These are phyloP conservation scores for Hozukius guyotensis DNA, from an alignment of 2,797 vertebrate species.

Conservation along the genomic window DNA sequence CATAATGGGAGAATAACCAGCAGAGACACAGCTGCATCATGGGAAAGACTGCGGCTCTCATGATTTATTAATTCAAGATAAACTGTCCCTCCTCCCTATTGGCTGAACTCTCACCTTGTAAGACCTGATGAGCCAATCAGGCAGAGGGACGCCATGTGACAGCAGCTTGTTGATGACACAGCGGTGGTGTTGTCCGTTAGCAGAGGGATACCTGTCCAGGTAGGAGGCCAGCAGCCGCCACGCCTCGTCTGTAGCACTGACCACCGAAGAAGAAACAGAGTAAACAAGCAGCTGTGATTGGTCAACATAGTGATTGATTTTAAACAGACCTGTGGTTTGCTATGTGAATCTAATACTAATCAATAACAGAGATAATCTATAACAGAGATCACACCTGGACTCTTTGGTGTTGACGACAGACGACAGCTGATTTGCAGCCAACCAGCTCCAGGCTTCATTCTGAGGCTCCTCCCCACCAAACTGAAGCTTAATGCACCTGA, in stretches of 20 bases:
- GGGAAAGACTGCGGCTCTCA: not conserved
- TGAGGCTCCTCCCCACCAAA: conserved; percentile 88
- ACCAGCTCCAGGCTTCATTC: conserved; percentile 94
- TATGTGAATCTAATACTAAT: no score
- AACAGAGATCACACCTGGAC: conserved; percentile 82
- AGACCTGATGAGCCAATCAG: conserved; percentile 92
- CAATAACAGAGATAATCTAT: no score
- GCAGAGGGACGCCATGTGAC: conserved; percentile 89
- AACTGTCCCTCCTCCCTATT: not conserved
- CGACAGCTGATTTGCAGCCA: conserved; percentile 91
- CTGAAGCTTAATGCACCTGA: conserved; percentile 94
- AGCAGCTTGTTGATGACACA: conserved; percentile 94
- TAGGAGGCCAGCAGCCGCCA: conserved; percentile 92
- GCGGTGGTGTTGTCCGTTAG: conserved; percentile 88
- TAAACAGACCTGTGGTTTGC: no score
- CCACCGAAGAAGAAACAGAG: not conserved
- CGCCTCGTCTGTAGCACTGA: conserved; percentile 93
- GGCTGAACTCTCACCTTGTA: conserved; percentile 87
- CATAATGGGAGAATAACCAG: not conserved
- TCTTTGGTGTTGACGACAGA: conserved; percentile 93
- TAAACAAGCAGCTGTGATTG: no score
- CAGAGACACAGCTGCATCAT: not conserved
- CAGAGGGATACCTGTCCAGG: conserved; percentile 85
- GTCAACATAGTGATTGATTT: not conserved
- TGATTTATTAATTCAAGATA: not conserved